Evolutionary conservation across 2,888 invertebrate species (phyloP), one percentile per base, ranked within the genome.

Genomic region (Neocrepidodera transversa): DNA sequence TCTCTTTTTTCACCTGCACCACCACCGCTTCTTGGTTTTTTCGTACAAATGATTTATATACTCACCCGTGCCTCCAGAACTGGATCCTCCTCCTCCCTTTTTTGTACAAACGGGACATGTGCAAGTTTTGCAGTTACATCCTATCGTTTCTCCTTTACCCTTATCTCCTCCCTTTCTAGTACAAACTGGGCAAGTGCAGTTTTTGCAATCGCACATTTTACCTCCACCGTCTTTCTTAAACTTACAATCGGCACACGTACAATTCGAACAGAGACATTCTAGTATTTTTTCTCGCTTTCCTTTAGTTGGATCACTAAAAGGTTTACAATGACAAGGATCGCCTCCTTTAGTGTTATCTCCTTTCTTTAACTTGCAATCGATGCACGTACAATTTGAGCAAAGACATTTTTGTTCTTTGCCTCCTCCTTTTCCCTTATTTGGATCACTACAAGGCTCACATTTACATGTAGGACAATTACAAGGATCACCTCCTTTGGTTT

Each of bases 91-190:
- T n/a, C 11, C 2, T 4, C 32, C 32, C 11, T 13, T 42, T 42
- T 42, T 42, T n/a, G 42, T 42, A 13, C 42, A 42, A 10, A 42
- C 42, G 1, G 42, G 42, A 16, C 42, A 42, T 20, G 42, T 42
- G 20, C 42, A 42, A 11, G 10, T 13, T n/a, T 18, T 42, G 42
- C 42, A 42, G 11, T 10, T 42, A 23, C 42, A 42, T n/a, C 35
- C 35, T 36, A 11, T 11, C 7, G 13, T 36, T 36, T 10, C 5
- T 36, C 36, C 1, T 36, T 10, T 2, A 7, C 36, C 4, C 11
- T 11, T 3, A 14, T 10, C 4, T 35, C 23, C 40, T n/a, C 42
- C 42, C 16, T 23, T 42, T 20, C 10, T 42, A 1, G 42, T 42
- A 23, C 42, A 45, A 2, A 45, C 45, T 11, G 45, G 26, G 10